Conservation (phyloP, 2,888 invertebrate genomes). For the Calameuta pallipes region DNA sequence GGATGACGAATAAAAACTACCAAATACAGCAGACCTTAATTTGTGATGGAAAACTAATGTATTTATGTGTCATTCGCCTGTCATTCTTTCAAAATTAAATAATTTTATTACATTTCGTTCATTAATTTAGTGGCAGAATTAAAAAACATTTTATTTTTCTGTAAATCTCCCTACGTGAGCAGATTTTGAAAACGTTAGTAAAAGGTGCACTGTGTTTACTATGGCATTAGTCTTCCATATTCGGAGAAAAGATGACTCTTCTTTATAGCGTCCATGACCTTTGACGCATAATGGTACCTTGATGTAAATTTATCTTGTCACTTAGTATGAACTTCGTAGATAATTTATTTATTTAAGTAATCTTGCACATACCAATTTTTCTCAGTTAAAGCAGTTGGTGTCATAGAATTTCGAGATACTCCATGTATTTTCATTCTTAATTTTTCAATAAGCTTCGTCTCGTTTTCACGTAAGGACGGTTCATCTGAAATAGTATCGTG, state of each 20-base stretch:
- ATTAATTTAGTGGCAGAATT: background rate
- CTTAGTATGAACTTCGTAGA: slow-evolving; percentile 7
- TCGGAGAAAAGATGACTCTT: slow-evolving; percentile 87
- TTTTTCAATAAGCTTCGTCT: slow-evolving; percentile 72
- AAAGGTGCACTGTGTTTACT: slow-evolving; percentile 32
- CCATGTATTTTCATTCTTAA: slow-evolving; percentile 79
- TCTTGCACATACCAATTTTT: slow-evolving; percentile 75
- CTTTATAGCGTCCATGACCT: slow-evolving; percentile 86
- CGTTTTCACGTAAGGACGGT: slow-evolving; percentile 45
- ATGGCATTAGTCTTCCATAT: slow-evolving; percentile 83
- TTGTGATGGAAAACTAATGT: background rate
- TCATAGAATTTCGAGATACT: slow-evolving; percentile 76
- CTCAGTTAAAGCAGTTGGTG: slow-evolving; percentile 80
- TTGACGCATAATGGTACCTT: slow-evolving; percentile 81
- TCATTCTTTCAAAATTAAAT: background rate
- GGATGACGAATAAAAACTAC: background rate
- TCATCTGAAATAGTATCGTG: slow-evolving; percentile 41
- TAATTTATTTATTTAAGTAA: slow-evolving; percentile 10
- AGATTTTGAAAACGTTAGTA: background rate
- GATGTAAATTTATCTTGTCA: slow-evolving; percentile 3
- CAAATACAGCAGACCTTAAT: background rate
- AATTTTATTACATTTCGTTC: background rate
- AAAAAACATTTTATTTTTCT: background rate
- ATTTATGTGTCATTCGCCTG: background rate
- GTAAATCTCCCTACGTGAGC: background rate